Base-by-base conservation (phyloP, 2,888 invertebrate species). In the Digitonthophagus gazella region DNA sequence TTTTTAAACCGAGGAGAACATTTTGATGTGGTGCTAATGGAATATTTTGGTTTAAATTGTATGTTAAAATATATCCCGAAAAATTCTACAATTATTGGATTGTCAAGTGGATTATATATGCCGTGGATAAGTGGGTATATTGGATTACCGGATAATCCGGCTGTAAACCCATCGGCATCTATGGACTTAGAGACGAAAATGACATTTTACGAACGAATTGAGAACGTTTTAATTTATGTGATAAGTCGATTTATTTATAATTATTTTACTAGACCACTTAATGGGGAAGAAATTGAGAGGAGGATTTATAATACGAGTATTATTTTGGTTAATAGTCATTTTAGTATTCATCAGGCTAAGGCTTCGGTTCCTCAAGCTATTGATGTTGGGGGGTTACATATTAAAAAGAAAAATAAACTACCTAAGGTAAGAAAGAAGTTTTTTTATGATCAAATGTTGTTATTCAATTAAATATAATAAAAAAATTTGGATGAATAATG, bases 1-100 rank as follows among this genome's bases (percentile, higher is more conserved):
- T 77, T 84, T 15, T 70, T 84, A 2, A 80, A 80, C 57, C 75
- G 78, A 2, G 83, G 83, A 72, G 79, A 79, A 0, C 86, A 86
- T 67, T 90, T 87, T 75, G 91, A 92, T 78, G 79, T 91, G 0
- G 83, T 90, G 3, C 79, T 92, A 0, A 82, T 88, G 61, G 92
- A 92, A 79, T 86, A 86, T 68, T 92, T 91, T 77, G 90, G 90
- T 71, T 86, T 86, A 69, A 89, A 92, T 76, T 91, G 92, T 77
- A 87, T 87, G 78, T 80, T 90, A 71, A 89, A 87, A 0, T 79
- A 92, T 22, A 88, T 88, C 75, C 85, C 86, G 71, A 83, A 91
- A 2, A 80, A 85, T 28, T 88, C 87, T 0, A 86, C 86, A 0
- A 82, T 84, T 58, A 85, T 88, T 64, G 85, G 85, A 1, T 78